These are phyloP conservation scores for Campoletis sonorensis DNA, from an alignment of 1,140 invertebrate genomes.

Conservation along the genomic window DNA sequence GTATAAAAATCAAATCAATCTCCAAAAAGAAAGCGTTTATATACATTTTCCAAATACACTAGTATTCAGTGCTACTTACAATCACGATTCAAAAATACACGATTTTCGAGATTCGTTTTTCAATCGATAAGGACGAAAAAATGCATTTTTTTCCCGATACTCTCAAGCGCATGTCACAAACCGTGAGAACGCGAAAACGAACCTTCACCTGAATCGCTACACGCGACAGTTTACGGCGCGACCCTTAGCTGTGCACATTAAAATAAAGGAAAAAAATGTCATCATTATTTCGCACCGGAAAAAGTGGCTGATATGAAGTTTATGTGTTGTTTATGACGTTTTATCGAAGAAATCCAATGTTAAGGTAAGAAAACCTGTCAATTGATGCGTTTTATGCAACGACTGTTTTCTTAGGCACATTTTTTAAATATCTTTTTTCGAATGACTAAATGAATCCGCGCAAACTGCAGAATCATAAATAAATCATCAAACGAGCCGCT, in stretches of 20 bases:
- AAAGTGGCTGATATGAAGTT: background rate
- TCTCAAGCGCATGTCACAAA: constrained; percentile 58
- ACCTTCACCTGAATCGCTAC: constrained; percentile 51
- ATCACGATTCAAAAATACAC: too few relatives aligned
- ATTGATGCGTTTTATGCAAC: background rate
- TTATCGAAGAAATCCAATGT: constrained; percentile 6
- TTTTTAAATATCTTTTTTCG: background rate
- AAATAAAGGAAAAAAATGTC: background rate
- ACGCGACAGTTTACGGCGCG: constrained; percentile 53
- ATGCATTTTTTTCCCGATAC: background rate
- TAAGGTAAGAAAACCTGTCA: constrained; percentile 22
- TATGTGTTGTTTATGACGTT: constrained; percentile 13
- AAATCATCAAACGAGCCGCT: too few relatives aligned
- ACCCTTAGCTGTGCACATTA: constrained; percentile 52
- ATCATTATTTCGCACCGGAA: background rate
- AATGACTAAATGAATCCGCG: background rate
- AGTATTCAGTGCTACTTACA: too few relatives aligned
- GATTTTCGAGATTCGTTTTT: too few relatives aligned
- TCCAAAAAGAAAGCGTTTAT: too few relatives aligned
- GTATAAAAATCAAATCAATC: too few relatives aligned
- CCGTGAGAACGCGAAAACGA: constrained; percentile 47
- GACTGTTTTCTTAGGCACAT: background rate
- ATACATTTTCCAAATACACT: too few relatives aligned
- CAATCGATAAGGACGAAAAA: background rate
- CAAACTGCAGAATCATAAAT: too few relatives aligned